These are phyloP conservation scores for Cyclophora punctaria DNA, from an alignment of 2,888 invertebrate genomes.

Conservation along the genomic window DNA sequence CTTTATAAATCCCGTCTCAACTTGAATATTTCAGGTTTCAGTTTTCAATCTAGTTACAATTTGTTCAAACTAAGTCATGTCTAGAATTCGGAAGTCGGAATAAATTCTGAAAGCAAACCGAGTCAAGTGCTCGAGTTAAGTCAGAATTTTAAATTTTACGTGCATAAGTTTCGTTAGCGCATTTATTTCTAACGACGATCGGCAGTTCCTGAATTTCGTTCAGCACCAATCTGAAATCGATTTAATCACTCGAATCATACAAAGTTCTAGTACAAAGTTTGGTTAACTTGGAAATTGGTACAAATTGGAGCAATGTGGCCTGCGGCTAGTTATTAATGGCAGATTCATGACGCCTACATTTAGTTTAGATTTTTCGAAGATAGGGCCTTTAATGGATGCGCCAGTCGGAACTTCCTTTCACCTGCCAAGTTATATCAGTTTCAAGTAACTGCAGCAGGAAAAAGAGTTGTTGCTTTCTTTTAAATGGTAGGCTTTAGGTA, in stretches of 20 bases:
- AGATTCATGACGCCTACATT: slow-evolving; percentile 54
- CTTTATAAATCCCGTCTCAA: too few species aligned
- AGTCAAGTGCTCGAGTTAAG: slow-evolving; percentile 47
- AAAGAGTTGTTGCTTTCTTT: too few species aligned
- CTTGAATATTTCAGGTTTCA: background rate
- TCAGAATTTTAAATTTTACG: slow-evolving; percentile 54
- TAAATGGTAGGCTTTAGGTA: too few species aligned
- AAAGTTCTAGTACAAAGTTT: slow-evolving; percentile 64
- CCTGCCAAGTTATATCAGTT: too few species aligned
- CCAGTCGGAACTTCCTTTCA: too few species aligned
- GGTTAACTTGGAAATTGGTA: slow-evolving; percentile 63
- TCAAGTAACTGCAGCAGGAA: too few species aligned
- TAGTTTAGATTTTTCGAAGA: slow-evolving; percentile 37
- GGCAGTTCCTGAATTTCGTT: slow-evolving; percentile 60
- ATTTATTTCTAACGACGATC: slow-evolving; percentile 61
- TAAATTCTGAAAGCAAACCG: slow-evolving; percentile 37
- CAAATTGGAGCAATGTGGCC: slow-evolving; percentile 68
- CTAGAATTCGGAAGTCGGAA: slow-evolving; percentile 22
- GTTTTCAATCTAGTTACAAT: background rate
- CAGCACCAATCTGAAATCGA: slow-evolving; percentile 68
- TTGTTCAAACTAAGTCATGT: slow-evolving; percentile 9
- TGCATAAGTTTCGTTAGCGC: slow-evolving; percentile 44
- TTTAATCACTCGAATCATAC: slow-evolving; percentile 71
- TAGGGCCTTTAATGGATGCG: too few species aligned
- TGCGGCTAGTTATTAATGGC: slow-evolving; percentile 63